phyloP scores from a whole-genome alignment of 1,140 invertebrate species.

The Agrypnia vestita region DNA sequence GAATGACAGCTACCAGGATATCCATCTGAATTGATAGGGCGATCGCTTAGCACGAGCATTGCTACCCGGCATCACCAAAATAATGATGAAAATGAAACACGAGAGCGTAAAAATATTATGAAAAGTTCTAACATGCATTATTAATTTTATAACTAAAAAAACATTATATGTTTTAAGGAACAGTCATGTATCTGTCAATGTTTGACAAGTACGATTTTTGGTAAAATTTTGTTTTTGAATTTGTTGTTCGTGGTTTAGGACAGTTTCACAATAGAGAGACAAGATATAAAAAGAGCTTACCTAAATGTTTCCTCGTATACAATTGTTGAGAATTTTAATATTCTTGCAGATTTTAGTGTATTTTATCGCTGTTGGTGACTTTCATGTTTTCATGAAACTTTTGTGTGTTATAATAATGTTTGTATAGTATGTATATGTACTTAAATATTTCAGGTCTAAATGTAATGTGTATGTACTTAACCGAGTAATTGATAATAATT shows the following conservation, averaged over 20 bases:
- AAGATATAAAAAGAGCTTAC: not conserved
- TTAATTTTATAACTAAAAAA: no score
- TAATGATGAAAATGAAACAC: no score
- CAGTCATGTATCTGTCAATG: not conserved
- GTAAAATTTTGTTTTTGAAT: not conserved
- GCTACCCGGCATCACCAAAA: no score
- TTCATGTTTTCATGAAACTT: not conserved
- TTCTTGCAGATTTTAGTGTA: not conserved
- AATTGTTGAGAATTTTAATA: not conserved
- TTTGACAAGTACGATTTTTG: not conserved
- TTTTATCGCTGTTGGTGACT: not conserved
- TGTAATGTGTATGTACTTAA: not conserved
- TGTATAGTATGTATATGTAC: no score
- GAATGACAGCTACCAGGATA: no score
- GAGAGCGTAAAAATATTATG: no score
- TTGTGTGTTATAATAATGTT: constrained; percentile 1
- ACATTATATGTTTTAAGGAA: not conserved
- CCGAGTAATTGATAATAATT: not conserved
- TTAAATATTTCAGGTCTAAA: not conserved
- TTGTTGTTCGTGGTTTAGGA: not conserved
- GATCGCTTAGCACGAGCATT: no score
- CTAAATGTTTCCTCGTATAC: not conserved
- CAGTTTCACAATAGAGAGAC: not conserved
- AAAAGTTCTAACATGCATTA: no score
- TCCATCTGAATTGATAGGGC: no score